Evolutionary conservation across 2,888 invertebrate genomes (phyloP), one percentile per base, ranked within the genome.

Genomic region (Seira ritae): DNA sequence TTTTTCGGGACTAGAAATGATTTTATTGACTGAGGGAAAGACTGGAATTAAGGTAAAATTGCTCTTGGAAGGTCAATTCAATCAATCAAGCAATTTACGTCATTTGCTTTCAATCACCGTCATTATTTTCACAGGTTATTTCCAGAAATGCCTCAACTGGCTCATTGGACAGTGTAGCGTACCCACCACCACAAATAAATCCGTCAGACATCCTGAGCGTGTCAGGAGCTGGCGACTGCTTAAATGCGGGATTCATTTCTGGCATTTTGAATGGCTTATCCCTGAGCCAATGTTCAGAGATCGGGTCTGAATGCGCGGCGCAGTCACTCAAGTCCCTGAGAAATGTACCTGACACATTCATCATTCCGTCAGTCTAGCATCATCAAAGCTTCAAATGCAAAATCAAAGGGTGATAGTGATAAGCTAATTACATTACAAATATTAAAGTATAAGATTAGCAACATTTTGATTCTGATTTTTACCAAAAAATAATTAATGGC

Each of bases 211-310:
- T 95, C 15, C 92, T 93, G 72, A 96, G 94, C 91, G 95, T 95
- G 0, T 95, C 95, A n/a, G 96, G 96, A 2, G 95, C 96, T 20
- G 96, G 96, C 0, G 96, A 96, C 90, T 95, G 95, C 84, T 88
- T 91, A 66, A 90, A 90, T n/a, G 90, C 91, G 3, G 95, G 95
- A 0, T 93, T 95, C 89, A 93, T 95, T 78, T 91, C 93, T 22
- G 94, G 94, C 0, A 91, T 94, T 89, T 90, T 95, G 23, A 90
- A 90, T 42, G 92, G 93, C 0, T 90, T 91, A 55, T 88, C 91
- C 4, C 93, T 95, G 90, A 91, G 93, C 68, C 90, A 92, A 79
- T 94, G 94, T 90, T 91, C 95, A 12, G 91, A 92, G 1, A 90
- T 93, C 19, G 95, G 94, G 0, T 93, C 94, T 85, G 90, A 92